These are phyloP conservation scores for Drosophila cardini DNA, from an alignment of 1,140 invertebrate genomes.

Conservation along the genomic window DNA sequence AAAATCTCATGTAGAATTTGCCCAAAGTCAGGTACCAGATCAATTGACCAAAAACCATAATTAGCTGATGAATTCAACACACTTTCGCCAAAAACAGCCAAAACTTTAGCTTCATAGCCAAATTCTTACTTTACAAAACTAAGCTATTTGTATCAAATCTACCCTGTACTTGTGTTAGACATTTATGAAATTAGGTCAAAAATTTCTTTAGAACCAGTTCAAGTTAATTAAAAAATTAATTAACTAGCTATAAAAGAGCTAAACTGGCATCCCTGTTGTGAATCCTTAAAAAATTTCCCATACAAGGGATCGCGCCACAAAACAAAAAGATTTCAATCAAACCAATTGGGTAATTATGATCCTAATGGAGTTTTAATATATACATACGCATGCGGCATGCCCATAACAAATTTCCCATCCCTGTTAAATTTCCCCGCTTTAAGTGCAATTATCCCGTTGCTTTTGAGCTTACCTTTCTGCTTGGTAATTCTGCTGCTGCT, in stretches of 20 bases:
- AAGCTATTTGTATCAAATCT: no score
- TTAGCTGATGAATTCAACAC: constrained; percentile 14
- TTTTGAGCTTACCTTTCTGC: background rate
- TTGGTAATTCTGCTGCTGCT: background rate
- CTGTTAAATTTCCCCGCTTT: constrained; percentile 17
- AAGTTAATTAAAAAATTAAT: no score
- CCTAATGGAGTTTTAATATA: background rate
- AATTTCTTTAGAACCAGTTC: no score
- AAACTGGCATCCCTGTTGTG: no score
- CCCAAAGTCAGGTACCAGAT: constrained; percentile 2
- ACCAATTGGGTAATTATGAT: background rate
- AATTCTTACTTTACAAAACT: no score
- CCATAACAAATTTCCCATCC: constrained; percentile 1
- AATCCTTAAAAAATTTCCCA: no score
- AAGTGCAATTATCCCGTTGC: background rate
- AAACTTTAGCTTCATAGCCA: background rate
- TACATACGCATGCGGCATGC: background rate
- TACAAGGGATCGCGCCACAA: background rate
- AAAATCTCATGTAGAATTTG: constrained; percentile 17
- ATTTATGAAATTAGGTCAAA: no score
- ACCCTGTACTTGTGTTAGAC: no score
- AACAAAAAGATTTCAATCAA: no score
- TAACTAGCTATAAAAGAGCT: no score
- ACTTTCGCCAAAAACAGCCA: constrained; percentile 4
- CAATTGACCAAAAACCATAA: constrained; percentile 30